Base-by-base conservation (phyloP, 2,113 vertebrate genomes). In the Eretmochelys imbricata region DNA sequence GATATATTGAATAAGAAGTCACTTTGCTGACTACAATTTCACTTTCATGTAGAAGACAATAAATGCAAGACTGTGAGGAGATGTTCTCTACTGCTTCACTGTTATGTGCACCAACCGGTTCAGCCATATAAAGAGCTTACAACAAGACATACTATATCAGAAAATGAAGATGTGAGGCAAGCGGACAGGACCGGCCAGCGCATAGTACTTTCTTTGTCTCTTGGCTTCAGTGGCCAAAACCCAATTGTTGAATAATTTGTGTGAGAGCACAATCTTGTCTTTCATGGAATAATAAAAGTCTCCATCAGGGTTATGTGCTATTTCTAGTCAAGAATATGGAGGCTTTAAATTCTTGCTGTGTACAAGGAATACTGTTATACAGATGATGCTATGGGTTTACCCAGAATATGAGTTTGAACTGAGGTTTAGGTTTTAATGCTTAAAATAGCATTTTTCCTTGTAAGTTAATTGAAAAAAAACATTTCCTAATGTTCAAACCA, bases 181-280 rank as follows among this genome's bases (percentile, higher is more conserved):
- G 93, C 82, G 96, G 97, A 96, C 95, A 91, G 89, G 87, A 89
- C 91, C 55, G 81, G 91, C 78, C 48, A 95, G 94, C 95, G 46
- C 69, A 98, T 97, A 98, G 98, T 97, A 50, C 87, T 11, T 79
- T 91, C 98, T 98, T 98, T 99, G 98, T 98, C 92, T 95, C 87
- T 85, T 90, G 42, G 62, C 87, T 96, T 96, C 94, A 91, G 92
- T 97, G 88, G 89, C 95, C 89, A 88, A 94, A 96, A 95, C 94
- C 85, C 91, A 96, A 97, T 97, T 98, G 97, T 97, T 98, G 97
- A 97, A 98, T 98, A 98, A 98, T 98, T 98, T 97, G 96, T 90
- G 94, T 94, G 87, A 85, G 96, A 97, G 89, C 92, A 99, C 98
- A 99, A 93, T 98, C 91, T 95, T 97, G 96, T 92, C 98, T 98